phyloP scores from a whole-genome alignment of 2,113 vertebrate species.

The Scartelaos histophorus region DNA sequence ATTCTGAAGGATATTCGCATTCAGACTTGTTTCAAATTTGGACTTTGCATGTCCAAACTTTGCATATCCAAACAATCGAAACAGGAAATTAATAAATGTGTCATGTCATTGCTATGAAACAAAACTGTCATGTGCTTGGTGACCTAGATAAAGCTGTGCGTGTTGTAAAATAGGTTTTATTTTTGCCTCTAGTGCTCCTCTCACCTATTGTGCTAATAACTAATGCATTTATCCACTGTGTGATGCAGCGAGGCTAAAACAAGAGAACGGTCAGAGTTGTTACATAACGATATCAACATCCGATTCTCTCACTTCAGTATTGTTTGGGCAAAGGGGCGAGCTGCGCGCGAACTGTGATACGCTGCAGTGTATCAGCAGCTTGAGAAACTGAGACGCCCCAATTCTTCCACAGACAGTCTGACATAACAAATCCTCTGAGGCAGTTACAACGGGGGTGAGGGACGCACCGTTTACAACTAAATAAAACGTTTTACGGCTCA shows the following conservation, averaged over 20 bases:
- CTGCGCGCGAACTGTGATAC: conserved; percentile 26
- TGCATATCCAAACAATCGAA: background rate
- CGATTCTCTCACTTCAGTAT: conserved; percentile 1
- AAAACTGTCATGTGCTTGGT: conserved; percentile 10
- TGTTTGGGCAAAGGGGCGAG: conserved; percentile 33
- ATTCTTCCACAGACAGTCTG: conserved; percentile 6
- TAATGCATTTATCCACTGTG: conserved; percentile 24
- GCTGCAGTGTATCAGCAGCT: conserved; percentile 36
- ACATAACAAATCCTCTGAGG: conserved; percentile 4
- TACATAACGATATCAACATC: conserved; percentile 57
- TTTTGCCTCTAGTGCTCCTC: conserved; percentile 13
- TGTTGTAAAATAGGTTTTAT: conserved; percentile 16
- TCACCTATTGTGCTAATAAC: conserved; percentile 48
- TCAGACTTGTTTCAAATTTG: background rate
- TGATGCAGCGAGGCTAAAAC: conserved; percentile 16
- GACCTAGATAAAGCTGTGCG: conserved; percentile 48
- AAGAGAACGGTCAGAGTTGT: conserved; percentile 24
- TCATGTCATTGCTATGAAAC: background rate
- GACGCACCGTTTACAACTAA: background rate
- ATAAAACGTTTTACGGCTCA: background rate
- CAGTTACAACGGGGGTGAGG: background rate
- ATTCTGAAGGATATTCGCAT: background rate
- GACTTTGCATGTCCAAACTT: background rate
- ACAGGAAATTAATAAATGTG: background rate
- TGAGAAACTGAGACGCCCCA: conserved; percentile 26